Evolutionary conservation across 2,113 vertebrate genomes (phyloP).

Genomic region (Isichthys henryi): DNA sequence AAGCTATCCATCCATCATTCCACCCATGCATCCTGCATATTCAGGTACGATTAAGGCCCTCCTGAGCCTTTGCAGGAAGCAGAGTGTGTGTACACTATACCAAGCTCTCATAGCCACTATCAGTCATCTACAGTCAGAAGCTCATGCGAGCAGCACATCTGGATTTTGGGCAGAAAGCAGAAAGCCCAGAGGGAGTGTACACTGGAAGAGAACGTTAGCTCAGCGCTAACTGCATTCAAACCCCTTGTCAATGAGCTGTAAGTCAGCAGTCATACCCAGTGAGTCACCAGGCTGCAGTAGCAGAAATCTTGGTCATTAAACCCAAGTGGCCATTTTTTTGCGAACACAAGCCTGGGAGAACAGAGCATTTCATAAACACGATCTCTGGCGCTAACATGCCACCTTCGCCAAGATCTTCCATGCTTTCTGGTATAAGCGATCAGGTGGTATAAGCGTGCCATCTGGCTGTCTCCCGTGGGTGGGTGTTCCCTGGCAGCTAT

Average conservation of each 20-base stretch:
- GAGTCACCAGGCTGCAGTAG: not conserved
- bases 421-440: conserved; percentile 94
- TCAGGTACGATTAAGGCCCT: not conserved
- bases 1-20: not conserved
- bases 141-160: not conserved
- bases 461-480: conserved; percentile 82
- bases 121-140: not conserved
- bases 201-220: not conserved
- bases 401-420: conserved; percentile 95
- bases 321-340: not conserved
- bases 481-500: conserved; percentile 88
- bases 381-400: not conserved
- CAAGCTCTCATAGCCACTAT: not conserved
- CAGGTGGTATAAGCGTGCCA: conserved; percentile 82
- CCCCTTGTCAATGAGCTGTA: not conserved
- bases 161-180: not conserved
- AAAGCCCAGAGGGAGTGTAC: not conserved
- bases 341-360: not conserved
- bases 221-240: not conserved
- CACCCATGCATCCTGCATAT: not conserved
- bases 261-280: not conserved
- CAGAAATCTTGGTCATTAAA: not conserved
- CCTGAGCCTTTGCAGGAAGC: not conserved
- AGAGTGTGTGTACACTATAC: not conserved
- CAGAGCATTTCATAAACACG: not conserved